A percentile compares a stretch with the other conserved stretches of the same genome.
Conservation (phyloP, 2,113 vertebrate genomes). For the Vidua chalybeata region DNA sequence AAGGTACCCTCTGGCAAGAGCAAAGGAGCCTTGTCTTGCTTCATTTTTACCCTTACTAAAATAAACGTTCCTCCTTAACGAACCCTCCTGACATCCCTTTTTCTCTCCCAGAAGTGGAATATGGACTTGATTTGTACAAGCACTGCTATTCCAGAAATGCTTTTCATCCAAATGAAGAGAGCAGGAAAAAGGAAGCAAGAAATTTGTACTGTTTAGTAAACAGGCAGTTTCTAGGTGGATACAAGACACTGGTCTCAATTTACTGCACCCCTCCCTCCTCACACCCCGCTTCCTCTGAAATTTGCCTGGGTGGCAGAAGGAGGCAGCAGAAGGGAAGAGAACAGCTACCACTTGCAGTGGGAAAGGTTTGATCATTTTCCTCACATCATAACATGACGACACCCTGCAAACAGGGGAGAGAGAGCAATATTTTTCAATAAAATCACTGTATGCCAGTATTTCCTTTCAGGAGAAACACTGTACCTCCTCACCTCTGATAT, state of each 20-base stretch:
- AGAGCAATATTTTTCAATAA: background rate
- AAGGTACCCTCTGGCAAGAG: background rate
- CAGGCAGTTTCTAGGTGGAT: constrained; percentile 40
- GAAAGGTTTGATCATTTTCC: background rate
- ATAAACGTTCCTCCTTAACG: background rate
- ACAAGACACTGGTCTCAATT: background rate
- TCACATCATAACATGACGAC: background rate
- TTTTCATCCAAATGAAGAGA: background rate
- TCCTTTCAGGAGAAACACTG: background rate
- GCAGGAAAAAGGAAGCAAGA: background rate
- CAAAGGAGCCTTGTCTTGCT: background rate
- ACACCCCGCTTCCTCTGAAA: background rate
- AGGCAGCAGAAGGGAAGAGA: background rate
- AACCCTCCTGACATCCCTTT: background rate
- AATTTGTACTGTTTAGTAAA: constrained; percentile 1
- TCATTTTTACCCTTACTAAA: background rate
- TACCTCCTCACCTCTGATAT: background rate
- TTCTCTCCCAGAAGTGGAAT: background rate
- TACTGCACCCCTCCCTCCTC: background rate
- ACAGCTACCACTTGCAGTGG: background rate
- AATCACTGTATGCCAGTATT: background rate
- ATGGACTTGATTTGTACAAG: background rate
- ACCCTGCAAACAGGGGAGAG: background rate
- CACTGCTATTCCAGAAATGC: constrained; percentile 7
- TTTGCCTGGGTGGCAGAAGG: background rate